Base-by-base conservation (phyloP, 2,888 invertebrate genomes). In the Hypsopygia costalis region DNA sequence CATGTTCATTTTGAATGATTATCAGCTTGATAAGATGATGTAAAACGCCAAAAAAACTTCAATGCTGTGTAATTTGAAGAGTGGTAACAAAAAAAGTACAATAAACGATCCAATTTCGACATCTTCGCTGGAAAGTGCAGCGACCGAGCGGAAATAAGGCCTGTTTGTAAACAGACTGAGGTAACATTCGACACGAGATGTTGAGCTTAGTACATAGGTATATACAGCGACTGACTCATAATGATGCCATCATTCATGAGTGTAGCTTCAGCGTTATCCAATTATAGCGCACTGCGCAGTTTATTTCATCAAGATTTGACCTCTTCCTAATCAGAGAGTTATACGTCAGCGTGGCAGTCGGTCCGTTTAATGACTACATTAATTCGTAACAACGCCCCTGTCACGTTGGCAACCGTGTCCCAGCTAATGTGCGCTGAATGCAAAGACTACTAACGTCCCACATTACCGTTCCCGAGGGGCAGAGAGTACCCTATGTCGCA, bases 371-470 rank as follows among this genome's bases (percentile, higher is more conserved):
- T 54, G 51, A 46, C 43, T 44, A 58, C 54, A 59, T 62, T 68
- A 63, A 64, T 52, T 55, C 47, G 46, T 36, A 56, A 55, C 51
- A 52, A 44, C 51, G 54, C 51, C 55, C 59, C 55, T 51, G 67
- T 59, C 67, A 67, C 65, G 67, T 70, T 55, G 51, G 51, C 51
- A 53, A 46, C 45, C 61, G 48, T 59, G 63, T 63, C 64, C 67
- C 57, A 52, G 62, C 68, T 78, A 81, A 82, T 81, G 79, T 67
- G 72, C 63, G 67, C 68, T 70, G 77, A 75, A 77, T 75, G 74
- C 69, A 71, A 70, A 75, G 71, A 71, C 74, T 74, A 67, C 67
- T 63, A 64, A 71, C 68, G 62, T 65, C 68, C 67, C 60, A 66
- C 62, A 69, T 75, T 75, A 75, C 65, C 58, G 53, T 51, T 70